phyloP scores from a whole-genome alignment of 1,140 invertebrate species.

The Mamestra configurata region DNA sequence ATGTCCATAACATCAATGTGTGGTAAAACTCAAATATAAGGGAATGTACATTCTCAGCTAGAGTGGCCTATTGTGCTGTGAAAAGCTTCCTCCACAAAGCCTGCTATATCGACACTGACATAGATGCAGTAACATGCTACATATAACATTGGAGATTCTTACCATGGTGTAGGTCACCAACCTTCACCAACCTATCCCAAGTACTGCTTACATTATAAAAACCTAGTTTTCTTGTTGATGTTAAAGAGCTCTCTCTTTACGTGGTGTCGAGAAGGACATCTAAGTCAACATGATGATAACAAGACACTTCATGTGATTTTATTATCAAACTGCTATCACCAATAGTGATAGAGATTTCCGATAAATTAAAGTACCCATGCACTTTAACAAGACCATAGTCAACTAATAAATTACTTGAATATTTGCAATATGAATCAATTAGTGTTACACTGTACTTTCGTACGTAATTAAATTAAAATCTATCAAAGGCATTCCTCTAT shows the following conservation, averaged over 20 bases:
- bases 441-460: not conserved
- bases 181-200: too few relatives aligned
- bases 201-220: too few relatives aligned
- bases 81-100: conserved; percentile 46
- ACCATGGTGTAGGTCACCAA: not conserved
- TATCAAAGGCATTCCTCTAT: conserved; percentile 33
- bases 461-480: conserved; percentile 30
- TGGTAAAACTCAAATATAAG: not conserved
- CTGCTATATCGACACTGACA: conserved; percentile 4
- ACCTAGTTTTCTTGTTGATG: too few relatives aligned
- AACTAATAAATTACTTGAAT: not conserved
- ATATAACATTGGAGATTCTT: not conserved
- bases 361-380: not conserved
- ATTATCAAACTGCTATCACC: too few relatives aligned
- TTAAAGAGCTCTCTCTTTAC: too few relatives aligned
- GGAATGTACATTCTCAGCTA: conserved; percentile 40
- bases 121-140: conserved; percentile 13
- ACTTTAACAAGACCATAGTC: not conserved
- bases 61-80: conserved; percentile 51
- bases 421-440: conserved; percentile 3
- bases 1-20: conserved; percentile 3
- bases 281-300: too few relatives aligned
- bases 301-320: too few relatives aligned
- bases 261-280: too few relatives aligned
- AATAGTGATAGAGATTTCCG: not conserved